A percentile compares a stretch with the other conserved stretches of the same genome.
Evolutionary conservation across 2,113 vertebrate genomes (phyloP).

Genomic region (Mirounga angustirostris): DNA sequence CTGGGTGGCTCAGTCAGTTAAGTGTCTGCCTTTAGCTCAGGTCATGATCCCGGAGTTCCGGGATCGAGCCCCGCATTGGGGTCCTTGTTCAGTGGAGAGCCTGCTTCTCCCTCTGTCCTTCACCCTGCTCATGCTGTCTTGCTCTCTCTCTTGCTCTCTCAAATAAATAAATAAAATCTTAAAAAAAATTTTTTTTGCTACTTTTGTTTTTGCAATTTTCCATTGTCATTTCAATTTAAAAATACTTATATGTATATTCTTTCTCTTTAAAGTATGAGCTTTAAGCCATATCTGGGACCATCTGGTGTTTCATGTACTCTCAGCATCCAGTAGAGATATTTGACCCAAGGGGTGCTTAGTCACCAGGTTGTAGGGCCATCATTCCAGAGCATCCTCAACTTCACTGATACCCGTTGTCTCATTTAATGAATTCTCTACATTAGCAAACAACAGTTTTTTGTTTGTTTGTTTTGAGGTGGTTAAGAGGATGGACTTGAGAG

Average conservation of each 20-base stretch:
- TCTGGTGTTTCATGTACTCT: background rate
- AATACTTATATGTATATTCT: background rate
- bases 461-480: background rate
- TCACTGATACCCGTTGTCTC: background rate
- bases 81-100: background rate
- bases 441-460: background rate
- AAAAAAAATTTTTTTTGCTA: background rate
- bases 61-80: background rate
- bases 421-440: background rate
- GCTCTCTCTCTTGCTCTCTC: no score
- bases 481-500: background rate
- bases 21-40: background rate
- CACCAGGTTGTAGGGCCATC: background rate
- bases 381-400: background rate
- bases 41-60: background rate
- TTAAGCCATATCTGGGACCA: background rate
- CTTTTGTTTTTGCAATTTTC: constrained; percentile 4
- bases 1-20: background rate
- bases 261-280: background rate
- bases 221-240: background rate
- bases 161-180: background rate
- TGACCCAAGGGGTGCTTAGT: background rate
- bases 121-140: background rate
- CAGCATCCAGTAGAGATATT: background rate
- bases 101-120: background rate